Percentiles rank a stretch among this genome's conserved stretches.
phyloP scores from a whole-genome alignment of 2,113 vertebrate species.

The Pampusana beccarii region DNA sequence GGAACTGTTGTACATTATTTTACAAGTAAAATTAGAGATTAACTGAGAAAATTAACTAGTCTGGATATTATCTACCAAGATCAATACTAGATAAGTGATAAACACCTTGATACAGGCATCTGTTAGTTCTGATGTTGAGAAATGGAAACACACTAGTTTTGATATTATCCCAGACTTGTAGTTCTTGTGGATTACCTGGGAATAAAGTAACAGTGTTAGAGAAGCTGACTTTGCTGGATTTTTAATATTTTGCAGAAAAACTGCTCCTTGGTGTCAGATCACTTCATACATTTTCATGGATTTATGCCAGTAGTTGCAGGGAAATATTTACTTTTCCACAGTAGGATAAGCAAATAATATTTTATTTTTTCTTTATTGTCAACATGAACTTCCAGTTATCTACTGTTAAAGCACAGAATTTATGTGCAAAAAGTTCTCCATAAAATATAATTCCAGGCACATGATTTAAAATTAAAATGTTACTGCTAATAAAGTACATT shows the following conservation, averaged over 20 bases:
- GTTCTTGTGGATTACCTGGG: background rate
- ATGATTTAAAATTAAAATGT: slow-evolving; percentile 24
- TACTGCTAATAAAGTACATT: background rate
- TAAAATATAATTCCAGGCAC: background rate
- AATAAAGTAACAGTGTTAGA: background rate
- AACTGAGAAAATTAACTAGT: background rate
- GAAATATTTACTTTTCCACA: slow-evolving; percentile 42
- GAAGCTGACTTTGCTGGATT: slow-evolving; percentile 40
- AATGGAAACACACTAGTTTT: background rate
- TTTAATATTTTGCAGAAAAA: slow-evolving; percentile 17
- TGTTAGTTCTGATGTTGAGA: background rate
- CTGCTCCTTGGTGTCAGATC: slow-evolving; percentile 10
- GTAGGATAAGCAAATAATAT: background rate
- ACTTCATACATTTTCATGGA: slow-evolving; percentile 10
- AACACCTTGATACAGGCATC: background rate
- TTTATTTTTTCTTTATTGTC: slow-evolving; percentile 38
- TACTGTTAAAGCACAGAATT: background rate
- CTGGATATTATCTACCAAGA: background rate
- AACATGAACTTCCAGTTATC: slow-evolving; percentile 9
- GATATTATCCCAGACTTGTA: background rate
- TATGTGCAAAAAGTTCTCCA: background rate
- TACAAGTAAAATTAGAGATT: background rate
- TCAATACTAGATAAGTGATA: background rate
- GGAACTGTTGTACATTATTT: background rate
- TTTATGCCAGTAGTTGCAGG: slow-evolving; percentile 23